Base-by-base conservation (phyloP, 2,113 vertebrate species). In the Ptychochromis oligacanthus region DNA sequence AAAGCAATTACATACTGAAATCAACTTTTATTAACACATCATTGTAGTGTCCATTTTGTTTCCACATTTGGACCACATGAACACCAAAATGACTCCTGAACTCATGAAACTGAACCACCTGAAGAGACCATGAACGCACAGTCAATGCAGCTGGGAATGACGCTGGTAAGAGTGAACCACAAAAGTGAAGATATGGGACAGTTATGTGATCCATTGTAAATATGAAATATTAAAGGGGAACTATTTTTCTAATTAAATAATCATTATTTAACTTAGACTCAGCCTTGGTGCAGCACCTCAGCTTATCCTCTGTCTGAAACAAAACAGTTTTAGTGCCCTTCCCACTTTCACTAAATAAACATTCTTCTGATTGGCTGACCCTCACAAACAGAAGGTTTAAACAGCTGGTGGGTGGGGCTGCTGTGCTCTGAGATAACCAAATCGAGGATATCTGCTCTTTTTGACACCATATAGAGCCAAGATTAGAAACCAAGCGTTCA, bases 201-300 rank as follows among this genome's bases (percentile, higher is more conserved):
- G 10, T 17, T 52, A 8, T 52, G 10, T 31, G 67, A 72, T 52
- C 67, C 18, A 72, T 46, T 31, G 46, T 54, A 8, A 72, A 72
- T 72, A 31, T 14, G 26, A 72, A 72, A 72, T 72, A 72, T 72
- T 72, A 72, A 72, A 54, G 20, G 24, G 65, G 26, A 52, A 72
- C 10, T 2, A 20, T 22, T 52, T 43, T 31, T 31, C 24, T 31
- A 1, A 2, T 72, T 52, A 72, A 52, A 72, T 52, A 52, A 72
- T 13, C 65, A 31, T 52, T 72, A 52, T 31, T 72, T 72, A 31
- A 52, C 28, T 31, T 13, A 4, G 43, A 20, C 65, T 31, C 20
- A 31, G 52, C 65, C 6, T 52, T 72, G 17, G 26, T 52, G 17
- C 24, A 72, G 20, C 17, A 18, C 17, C 17, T 70, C 43, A 70